A percentile compares a stretch with the other conserved stretches of the same genome.
Conservation (phyloP, 1,140 invertebrate genomes). For the Globodera rostochiensis region DNA sequence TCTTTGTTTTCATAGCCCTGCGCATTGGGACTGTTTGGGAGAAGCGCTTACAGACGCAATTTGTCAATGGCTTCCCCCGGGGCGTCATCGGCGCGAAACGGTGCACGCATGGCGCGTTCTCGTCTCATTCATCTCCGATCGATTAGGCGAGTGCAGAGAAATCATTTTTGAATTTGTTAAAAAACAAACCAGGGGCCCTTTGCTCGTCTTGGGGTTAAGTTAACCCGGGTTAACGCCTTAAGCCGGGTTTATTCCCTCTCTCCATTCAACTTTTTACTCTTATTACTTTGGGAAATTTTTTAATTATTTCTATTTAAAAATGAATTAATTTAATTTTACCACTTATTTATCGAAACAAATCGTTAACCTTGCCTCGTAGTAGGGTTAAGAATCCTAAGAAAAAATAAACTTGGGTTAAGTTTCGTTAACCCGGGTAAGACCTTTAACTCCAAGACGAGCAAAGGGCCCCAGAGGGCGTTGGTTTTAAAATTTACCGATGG, state of each 20-base stretch:
- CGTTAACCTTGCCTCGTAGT: no score
- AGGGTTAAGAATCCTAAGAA: no score
- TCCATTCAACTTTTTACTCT: no score
- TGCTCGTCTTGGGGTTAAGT: not conserved
- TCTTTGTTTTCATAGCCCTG: conserved; percentile 1
- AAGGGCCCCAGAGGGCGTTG: no score
- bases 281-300: no score
- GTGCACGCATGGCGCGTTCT: conserved; percentile 26
- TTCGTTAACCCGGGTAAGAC: no score
- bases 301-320: no score
- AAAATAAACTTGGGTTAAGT: no score
- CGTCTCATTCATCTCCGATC: conserved; percentile 22
- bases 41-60: conserved; percentile 20
- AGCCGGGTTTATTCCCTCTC: no score
- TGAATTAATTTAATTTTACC: no score
- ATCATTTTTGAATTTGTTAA: not conserved
- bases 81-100: conserved; percentile 20
- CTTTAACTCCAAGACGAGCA: not conserved
- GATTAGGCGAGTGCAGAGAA: conserved; percentile 6
- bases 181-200: not conserved
- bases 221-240: no score
- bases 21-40: conserved; percentile 23
- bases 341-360: no score
- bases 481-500: not conserved
- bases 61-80: conserved; percentile 21